A percentile compares a stretch with the other conserved stretches of the same genome.
These are phyloP conservation scores for Mythimna loreyi DNA, from an alignment of 2,888 invertebrate species.

Conservation along the genomic window DNA sequence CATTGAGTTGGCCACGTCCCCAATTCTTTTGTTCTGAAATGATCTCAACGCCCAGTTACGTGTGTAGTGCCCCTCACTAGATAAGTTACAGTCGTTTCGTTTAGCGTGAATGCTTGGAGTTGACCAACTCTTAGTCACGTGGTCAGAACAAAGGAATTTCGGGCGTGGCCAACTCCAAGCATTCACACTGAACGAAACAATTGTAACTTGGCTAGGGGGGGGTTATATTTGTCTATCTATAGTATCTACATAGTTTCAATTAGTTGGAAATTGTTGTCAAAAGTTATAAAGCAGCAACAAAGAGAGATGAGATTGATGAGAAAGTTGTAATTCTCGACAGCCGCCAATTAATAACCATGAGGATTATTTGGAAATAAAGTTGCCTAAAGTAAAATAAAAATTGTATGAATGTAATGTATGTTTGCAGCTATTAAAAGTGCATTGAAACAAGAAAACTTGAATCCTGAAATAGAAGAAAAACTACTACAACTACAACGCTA, in stretches of 20 bases:
- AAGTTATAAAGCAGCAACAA: background rate
- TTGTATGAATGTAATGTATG: background rate
- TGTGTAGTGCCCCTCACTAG: no score
- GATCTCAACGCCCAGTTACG: no score
- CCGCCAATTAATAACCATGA: background rate
- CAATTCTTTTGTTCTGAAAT: no score
- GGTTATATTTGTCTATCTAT: no score
- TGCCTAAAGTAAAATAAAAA: background rate
- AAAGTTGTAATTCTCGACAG: background rate
- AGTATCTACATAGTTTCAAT: background rate
- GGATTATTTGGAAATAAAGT: background rate
- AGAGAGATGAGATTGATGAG: background rate
- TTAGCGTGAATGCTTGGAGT: no score
- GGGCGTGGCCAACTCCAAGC: no score
- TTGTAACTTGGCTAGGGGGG: no score
- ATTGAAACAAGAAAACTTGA: constrained; percentile 97
- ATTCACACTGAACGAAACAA: no score
- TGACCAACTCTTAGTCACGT: no score
- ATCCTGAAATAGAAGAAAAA: constrained; percentile 98
- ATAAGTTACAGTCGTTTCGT: no score
- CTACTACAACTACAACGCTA: constrained; percentile 96
- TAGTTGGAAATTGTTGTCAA: background rate
- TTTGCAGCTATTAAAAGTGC: constrained; percentile 96
- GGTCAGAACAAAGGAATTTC: no score
- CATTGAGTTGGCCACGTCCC: no score